A percentile compares a stretch with the other conserved stretches of the same genome.
Evolutionary conservation across 2,113 vertebrate genomes (phyloP).

Genomic region (Collichthys lucidus): DNA sequence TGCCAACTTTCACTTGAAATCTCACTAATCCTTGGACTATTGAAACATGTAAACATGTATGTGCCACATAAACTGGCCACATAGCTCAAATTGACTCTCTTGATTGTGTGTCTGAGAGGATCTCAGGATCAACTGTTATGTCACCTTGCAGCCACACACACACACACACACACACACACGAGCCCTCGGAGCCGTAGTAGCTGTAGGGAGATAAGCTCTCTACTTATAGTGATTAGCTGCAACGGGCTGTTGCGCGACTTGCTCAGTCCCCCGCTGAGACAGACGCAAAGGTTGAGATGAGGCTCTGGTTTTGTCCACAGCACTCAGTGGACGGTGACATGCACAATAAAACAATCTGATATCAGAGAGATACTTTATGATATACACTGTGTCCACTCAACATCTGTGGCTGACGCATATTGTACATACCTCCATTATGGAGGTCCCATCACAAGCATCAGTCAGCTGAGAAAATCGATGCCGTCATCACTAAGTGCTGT

Average conservation of each 20-base stretch:
- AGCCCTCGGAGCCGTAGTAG: conserved; percentile 32
- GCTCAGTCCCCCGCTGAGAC: conserved; percentile 12
- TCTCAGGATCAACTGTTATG: conserved; percentile 41
- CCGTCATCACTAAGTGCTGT: conserved; percentile 38
- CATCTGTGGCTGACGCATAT: background rate
- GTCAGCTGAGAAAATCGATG: conserved; percentile 11
- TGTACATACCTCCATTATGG: background rate
- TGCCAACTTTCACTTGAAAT: conserved; percentile 19
- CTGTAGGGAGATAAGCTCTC: conserved; percentile 58
- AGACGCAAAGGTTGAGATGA: background rate
- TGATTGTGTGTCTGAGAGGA: conserved; percentile 36
- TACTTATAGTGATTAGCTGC: conserved; percentile 57
- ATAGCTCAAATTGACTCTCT: conserved; percentile 14
- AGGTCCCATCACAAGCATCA: conserved; percentile 9
- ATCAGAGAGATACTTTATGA: background rate
- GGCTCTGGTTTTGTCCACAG: background rate
- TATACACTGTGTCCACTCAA: background rate
- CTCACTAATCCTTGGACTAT: background rate
- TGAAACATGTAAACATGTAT: background rate
- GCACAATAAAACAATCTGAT: background rate
- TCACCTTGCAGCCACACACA: conserved; percentile 30
- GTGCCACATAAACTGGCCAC: background rate
- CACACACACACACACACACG: conserved; percentile 18
- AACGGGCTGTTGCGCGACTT: conserved; percentile 45
- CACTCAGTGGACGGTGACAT: background rate